Base-by-base conservation (phyloP, 1,140 invertebrate species). In the Tenebrio molitor region DNA sequence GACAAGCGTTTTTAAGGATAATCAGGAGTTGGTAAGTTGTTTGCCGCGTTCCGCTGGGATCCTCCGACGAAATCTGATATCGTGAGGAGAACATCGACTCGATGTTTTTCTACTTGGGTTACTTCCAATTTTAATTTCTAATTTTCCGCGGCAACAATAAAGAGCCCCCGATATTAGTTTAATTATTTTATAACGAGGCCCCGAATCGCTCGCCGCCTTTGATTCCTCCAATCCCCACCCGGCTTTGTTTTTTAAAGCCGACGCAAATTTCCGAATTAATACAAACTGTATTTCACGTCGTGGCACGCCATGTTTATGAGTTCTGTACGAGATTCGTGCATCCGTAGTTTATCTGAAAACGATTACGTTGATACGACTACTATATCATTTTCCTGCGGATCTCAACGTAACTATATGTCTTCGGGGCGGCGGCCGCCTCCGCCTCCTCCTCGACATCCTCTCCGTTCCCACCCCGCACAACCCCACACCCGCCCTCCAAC, bases 11-110 rank as follows among this genome's bases (percentile, higher is more conserved):
- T 73, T 73, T 73, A 73, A 69, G 58, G 58, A 69, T 73, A 73
- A 73, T 73, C 72, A 73, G 63, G 72, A 73, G 67, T 69, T 69
- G 63, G 67, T 69, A 69, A 69, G 50, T 73, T 69, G 62, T 73
- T 73, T 73, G 72, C 25, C 21, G 34, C 29, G 67, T 46, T 41
- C 67, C 62, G 41, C 21, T 62, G 15, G 36, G 64, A 42, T 65
- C 42, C 62, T 64, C 66, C 34, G 69, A 73, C 58, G 72, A 73
- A 69, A 69, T 73, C 58, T 64, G 72, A 73, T 73, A 72, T 41
- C 62, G 39, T 39, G 62, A 65, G 15, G 34, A 19, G 39, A 65
- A 39, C 62, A 39, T 41, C 34, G 62, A 65, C 14, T 65, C 62
- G 33, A 23, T 65, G 39, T 65, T 65, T 65, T 41, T 65, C 39